These are phyloP conservation scores for Ploceus nigricollis DNA, from an alignment of 2,113 vertebrate species.

Conservation along the genomic window DNA sequence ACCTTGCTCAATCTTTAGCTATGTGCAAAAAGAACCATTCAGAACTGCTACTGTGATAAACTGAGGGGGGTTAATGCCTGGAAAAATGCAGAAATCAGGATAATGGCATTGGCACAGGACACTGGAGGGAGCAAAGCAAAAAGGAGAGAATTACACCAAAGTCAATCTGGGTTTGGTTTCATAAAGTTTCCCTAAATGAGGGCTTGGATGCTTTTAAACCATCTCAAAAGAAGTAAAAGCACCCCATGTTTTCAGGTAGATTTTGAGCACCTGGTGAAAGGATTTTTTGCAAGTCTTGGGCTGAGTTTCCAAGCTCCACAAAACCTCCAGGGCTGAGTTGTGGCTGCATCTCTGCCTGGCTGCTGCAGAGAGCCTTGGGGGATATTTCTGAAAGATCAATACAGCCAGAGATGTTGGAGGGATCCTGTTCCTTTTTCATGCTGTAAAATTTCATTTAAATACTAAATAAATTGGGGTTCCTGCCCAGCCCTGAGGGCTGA, in stretches of 20 bases:
- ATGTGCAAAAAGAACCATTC: neutral
- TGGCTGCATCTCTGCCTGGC: neutral
- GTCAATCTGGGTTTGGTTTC: neutral
- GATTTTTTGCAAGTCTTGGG: neutral
- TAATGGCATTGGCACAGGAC: neutral
- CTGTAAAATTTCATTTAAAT: neutral
- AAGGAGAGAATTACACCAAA: neutral
- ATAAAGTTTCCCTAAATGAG: neutral
- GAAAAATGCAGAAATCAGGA: neutral
- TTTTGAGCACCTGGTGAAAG: neutral
- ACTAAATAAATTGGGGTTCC: neutral
- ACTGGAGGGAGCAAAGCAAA: neutral
- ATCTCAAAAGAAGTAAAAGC: neutral
- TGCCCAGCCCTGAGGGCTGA: neutral
- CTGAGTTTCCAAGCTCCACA: neutral
- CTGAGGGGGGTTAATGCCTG: neutral
- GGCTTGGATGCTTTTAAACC: neutral
- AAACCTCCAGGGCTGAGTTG: neutral
- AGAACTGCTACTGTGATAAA: neutral
- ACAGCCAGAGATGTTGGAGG: neutral
- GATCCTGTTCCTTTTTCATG: neutral
- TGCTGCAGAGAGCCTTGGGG: neutral
- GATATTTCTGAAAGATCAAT: neutral
- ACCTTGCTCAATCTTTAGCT: neutral
- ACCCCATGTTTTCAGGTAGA: accelerated